Base-by-base conservation (phyloP, 2,888 invertebrate genomes). In the Drosophila algonquin region DNA sequence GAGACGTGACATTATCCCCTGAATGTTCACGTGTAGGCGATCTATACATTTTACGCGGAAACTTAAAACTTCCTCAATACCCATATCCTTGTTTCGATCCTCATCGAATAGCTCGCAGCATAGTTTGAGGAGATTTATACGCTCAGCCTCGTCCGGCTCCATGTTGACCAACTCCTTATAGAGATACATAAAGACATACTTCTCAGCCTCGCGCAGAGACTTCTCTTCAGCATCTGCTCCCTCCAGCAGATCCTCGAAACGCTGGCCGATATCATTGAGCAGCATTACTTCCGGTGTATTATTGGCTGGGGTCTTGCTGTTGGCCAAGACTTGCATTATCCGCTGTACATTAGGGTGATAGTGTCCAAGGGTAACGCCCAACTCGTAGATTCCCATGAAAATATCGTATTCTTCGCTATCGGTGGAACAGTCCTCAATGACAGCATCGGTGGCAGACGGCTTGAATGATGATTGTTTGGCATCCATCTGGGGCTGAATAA, bases 151-250 rank as follows among this genome's bases (percentile, higher is more conserved):
- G 10, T 61, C 46, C 3, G 35, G 50, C 10, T 74, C 73, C 1
- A 67, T 8, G 0, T 63, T 54, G 0, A 47, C 1, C 2, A 81
- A 32, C 24, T 72, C 35, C 9, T 65, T 56, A 46, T 76, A 73
- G 0, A 78, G 53, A 27, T 68, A 62, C 7, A 65, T n/a, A 21
- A 80, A 71, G 2, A 83, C 27, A 7, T 57, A 54, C 4, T 44
- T 27, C 1, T 69, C 55, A 0, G 55, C 27, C 3, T 75, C 51
- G 4, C 47, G 57, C 3, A 77, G 21, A 0, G 14, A 3, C 1
- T 12, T 40, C 0, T 54, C 55, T 7, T 63, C 40, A 0, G 9
- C 8, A 51, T 72, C 52, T 4, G 10, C 14, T 3, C 6, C 21
- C 1, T 16, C 12, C 2, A 56, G 51, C 3, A 53, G 14, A 10